These are phyloP conservation scores for Zaprionus bogoriensis DNA, from an alignment of 2,888 invertebrate genomes.

Conservation along the genomic window DNA sequence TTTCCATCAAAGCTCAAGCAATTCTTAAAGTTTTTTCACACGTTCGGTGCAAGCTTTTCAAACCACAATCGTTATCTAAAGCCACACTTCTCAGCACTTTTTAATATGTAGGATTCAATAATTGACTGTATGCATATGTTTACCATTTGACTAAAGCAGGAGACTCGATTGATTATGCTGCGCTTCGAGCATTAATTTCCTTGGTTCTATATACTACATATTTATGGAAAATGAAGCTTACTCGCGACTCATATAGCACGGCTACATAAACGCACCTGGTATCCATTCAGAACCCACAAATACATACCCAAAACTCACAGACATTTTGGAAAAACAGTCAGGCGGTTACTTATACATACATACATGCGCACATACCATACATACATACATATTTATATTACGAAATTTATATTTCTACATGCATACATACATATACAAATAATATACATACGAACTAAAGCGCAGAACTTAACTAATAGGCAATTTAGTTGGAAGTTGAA, in stretches of 20 bases:
- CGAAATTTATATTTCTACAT: constrained; percentile 46
- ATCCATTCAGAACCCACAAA: constrained; percentile 8
- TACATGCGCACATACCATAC: constrained; percentile 26
- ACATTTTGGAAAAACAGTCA: constrained; percentile 13
- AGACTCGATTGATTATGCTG: not conserved
- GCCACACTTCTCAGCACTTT: constrained; percentile 16
- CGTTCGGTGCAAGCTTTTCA: constrained; percentile 27
- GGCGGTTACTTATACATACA: not conserved
- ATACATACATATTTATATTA: constrained; percentile 36
- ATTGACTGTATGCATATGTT: not conserved
- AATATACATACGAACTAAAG: constrained; percentile 44
- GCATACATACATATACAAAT: constrained; percentile 41
- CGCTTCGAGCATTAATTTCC: not conserved
- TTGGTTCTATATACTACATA: not conserved
- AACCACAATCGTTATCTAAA: constrained; percentile 6
- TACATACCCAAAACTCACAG: constrained; percentile 9
- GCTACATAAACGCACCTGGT: constrained; percentile 18
- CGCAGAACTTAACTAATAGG: constrained; percentile 62
- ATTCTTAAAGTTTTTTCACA: constrained; percentile 19
- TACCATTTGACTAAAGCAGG: too few relatives aligned
- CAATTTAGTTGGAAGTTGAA: constrained; percentile 54
- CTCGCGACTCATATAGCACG: constrained; percentile 23
- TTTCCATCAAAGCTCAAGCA: constrained; percentile 29
- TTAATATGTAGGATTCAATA: not conserved
- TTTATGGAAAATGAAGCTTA: not conserved